Evolutionary conservation across 1,140 invertebrate species (phyloP), one percentile per base, ranked within the genome.

Genomic region (Drosophila setifemur): DNA sequence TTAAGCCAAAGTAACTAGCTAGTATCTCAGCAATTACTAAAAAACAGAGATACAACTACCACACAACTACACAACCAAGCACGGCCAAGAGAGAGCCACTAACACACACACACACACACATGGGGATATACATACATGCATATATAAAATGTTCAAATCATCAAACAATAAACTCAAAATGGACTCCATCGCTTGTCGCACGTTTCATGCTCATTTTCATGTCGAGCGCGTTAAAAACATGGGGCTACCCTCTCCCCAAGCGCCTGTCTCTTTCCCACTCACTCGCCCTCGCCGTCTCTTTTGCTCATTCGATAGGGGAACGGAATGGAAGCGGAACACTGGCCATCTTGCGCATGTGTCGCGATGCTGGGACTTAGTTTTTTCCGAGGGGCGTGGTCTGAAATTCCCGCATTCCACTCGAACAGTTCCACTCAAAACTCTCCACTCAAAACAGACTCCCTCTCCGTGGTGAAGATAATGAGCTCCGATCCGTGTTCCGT

Each of bases 111-210:
- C 16, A 54, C 7, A 33, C 11, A 70, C 33, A 45, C 21, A 26
- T 21, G 40, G 7, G 25, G n/a, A 55, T 42, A 55, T 48, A 35
- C 40, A 33, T 26, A 11, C 43, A 18, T 53, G 47, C 73, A 45
- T 50, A 70, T 72, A 89, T 88, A 89, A 89, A 89, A 89, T 89
- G 88, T 89, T 88, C 88, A 89, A 90, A 90, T 90, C 88, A 90
- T 88, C 88, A 90, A 90, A 90, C 88, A 90, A 90, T 90, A 90
- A 90, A 90, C 88, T 90, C 85, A 89, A 90, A 90, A 90, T 90
- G 88, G 88, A 90, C 88, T 90, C 88, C 87, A 72, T 89, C 81
- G 86, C 88, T 88, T 74, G 82, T 71, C 79, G 68, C 79, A 79
- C 70, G 78, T 87, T 89, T 87, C 69, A 79, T 87, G 82, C 87